Base-by-base conservation (phyloP, 2,888 invertebrate genomes). In the Yponomeuta evonymella region DNA sequence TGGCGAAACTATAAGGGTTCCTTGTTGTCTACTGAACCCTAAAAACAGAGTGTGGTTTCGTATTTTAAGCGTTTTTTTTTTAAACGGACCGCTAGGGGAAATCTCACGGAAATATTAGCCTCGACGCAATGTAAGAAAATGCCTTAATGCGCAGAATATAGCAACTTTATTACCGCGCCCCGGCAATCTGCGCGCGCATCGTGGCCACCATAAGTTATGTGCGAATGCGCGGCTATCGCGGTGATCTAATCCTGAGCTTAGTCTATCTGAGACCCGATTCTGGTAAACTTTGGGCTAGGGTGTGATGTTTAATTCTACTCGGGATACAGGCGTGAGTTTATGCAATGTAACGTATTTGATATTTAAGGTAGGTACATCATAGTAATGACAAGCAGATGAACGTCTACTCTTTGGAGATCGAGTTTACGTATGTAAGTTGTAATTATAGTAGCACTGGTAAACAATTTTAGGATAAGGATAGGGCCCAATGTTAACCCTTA, bases 191-290 rank as follows among this genome's bases (percentile, higher is more conserved):
- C 70, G 62, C 43, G 63, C 62, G 70, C 70, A 70, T 70, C 70
- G 62, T 23, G 29, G 70, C 15, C 11, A 63, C 51, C 70, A 63
- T 70, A 63, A 70, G 70, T 70, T 63, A 70, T 70, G 70, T 70
- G 70, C 70, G 70, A 70, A 70, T 68, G 43, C 70, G 70, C 33
- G 23, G 29, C 23, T 70, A 70, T 70, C 70, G 51, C 62, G 36
- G 48, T n/a, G 70, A 70, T 70, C 70, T 70, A 70, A 69, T 69
- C 69, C 67, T 58, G 51, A 58, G 51, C 51, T 58, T 58, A 8
- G 51, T 58, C 51, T 58, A 58, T 58, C 51, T 58, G 51, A 58
- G 51, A 58, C 51, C 51, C 12, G 51, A 58, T 12, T 58, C 51
- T 58, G 15, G 51, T 58, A 58, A 58, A 3, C 15, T 15, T 58